Base-by-base conservation (phyloP, 2,797 vertebrate species). In the Aeoliscus strigatus region DNA sequence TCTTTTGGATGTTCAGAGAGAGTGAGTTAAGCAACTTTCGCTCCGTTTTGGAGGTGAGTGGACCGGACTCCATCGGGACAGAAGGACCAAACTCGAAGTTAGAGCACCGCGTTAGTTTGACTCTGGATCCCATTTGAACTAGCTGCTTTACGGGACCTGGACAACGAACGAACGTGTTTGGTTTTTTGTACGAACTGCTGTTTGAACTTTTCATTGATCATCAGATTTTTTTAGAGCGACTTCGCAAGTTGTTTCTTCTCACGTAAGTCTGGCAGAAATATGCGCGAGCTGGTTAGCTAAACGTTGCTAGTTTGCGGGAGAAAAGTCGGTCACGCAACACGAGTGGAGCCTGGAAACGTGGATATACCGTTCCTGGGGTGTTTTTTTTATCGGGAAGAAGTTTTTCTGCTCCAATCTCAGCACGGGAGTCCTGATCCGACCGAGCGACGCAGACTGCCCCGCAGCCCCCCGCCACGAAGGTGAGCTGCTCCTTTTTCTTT, bases 21-120 rank as follows among this genome's bases (percentile, higher is more conserved):
- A 4, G 12, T 2, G 38, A 64, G 55, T 60, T 62, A 18, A 59
- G 11, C 23, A 67, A 80, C 60, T 78, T 81, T 40, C 11, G 27
- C 3, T 0, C 39, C 35, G 34, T 75, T 56, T 27, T 5, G 27
- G 58, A 68, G 68, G 59, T 35, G 65, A 46, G 49, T 32, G 27
- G 51, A 62, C 69, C 48, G 39, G 14, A 17, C 63, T 56, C 55
- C 46, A 68, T 73, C 51, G 70, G 73, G 75, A 80, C 67, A 79
- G 74, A 79, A 42, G 40, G 64, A 73, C n/a, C 23, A 12, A 18
- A 14, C 16, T 18, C 10, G 24, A 25, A 25, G 24, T 25, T 25
- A 25, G 5, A 2, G 24, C 60, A 46, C 1, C 51, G 15, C 44
- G 7, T 21, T 21, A 21, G 18, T 21, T n/a, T 15, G 39, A 27